Evolutionary conservation across 2,797 vertebrate genomes (phyloP).

Genomic region (Aplochiton taeniatus): DNA sequence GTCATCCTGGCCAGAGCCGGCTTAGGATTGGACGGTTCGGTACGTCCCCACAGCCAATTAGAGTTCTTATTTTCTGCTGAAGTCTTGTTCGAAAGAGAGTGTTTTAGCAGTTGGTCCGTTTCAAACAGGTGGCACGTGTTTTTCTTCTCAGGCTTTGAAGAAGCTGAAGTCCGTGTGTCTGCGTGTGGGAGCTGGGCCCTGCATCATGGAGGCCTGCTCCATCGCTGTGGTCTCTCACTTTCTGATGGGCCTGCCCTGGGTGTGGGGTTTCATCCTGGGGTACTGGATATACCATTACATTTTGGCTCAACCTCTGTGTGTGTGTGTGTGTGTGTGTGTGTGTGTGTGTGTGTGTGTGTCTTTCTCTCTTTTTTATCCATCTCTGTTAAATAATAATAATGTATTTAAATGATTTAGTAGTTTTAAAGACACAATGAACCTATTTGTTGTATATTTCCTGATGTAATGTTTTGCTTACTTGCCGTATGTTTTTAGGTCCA

Average conservation of each 20-base stretch:
- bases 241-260: slow-evolving; percentile 88
- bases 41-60: slow-evolving; percentile 47
- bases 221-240: slow-evolving; percentile 84
- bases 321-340: neutral
- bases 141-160: slow-evolving; percentile 82
- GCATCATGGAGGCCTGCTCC: slow-evolving; percentile 80
- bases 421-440: too few relatives aligned
- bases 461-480: neutral
- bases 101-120: neutral
- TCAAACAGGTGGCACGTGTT: slow-evolving; percentile 10
- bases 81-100: neutral
- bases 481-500: too few relatives aligned
- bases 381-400: too few relatives aligned
- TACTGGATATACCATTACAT: slow-evolving; percentile 57
- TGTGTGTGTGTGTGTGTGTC: neutral
- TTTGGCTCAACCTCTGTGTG: neutral
- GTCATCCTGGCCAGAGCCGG: slow-evolving; percentile 90
- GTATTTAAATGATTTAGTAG: too few relatives aligned
- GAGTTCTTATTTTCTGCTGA: neutral
- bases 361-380: neutral
- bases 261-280: slow-evolving; percentile 95
- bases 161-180: slow-evolving; percentile 90
- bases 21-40: slow-evolving; percentile 89
- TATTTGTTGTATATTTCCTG: neutral
- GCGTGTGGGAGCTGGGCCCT: slow-evolving; percentile 85